Conservation (phyloP, 2,113 vertebrate genomes). For the Myrmecobius fasciatus region DNA sequence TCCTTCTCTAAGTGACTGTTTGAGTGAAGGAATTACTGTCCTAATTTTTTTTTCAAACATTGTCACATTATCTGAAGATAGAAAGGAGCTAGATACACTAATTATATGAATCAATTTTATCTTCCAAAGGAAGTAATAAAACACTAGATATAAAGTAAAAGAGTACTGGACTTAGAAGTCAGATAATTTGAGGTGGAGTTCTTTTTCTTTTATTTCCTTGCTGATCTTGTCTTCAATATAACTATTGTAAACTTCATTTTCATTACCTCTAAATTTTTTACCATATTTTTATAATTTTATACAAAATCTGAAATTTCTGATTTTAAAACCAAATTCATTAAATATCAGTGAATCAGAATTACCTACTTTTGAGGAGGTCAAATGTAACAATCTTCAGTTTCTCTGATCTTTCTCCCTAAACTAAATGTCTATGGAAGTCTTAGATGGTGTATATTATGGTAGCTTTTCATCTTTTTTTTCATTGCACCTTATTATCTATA, state of each 20-base stretch:
- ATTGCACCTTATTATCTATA: constrained; percentile 42
- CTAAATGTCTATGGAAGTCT: constrained; percentile 34
- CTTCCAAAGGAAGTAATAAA: neutral
- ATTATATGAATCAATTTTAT: neutral
- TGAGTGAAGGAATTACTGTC: neutral
- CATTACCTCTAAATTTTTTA: neutral
- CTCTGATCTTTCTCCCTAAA: constrained; percentile 62
- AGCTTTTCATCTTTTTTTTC: constrained; percentile 17
- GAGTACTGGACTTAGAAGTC: neutral
- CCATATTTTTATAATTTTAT: constrained; percentile 57
- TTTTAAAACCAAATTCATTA: neutral
- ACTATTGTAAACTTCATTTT: neutral
- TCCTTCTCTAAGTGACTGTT: neutral
- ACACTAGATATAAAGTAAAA: too few relatives aligned
- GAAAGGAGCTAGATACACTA: neutral
- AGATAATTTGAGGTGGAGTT: neutral
- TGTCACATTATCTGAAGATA: neutral
- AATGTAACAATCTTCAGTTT: constrained; percentile 46
- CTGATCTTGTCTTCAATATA: neutral
- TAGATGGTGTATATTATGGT: neutral
- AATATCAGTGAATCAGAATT: constrained; percentile 54
- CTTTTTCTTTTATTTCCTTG: neutral
- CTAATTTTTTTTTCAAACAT: neutral
- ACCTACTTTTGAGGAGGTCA: constrained; percentile 21
- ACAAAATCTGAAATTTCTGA: neutral